Evolutionary conservation across 2,888 invertebrate species (phyloP).

Genomic region (Sarcophaga rosellei): DNA sequence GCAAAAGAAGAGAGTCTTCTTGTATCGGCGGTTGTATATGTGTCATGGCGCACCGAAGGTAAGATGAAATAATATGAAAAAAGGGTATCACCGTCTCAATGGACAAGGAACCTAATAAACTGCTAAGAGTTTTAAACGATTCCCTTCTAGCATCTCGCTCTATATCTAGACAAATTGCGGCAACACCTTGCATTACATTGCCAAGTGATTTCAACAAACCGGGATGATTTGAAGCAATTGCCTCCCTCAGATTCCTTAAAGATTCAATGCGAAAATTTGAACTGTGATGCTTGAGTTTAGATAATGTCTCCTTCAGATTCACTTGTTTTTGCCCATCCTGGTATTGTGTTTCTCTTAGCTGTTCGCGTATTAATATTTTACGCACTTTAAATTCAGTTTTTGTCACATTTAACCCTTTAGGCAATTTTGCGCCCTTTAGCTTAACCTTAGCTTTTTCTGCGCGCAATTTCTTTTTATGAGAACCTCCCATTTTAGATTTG

Average conservation of each 20-base stretch:
- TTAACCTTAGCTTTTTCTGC: slow-evolving; percentile 95
- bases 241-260: slow-evolving; percentile 76
- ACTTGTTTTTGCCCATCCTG: slow-evolving; percentile 70
- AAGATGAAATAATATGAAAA: slow-evolving; percentile 89
- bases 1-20: slow-evolving; percentile 90
- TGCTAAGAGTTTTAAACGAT: slow-evolving; percentile 82
- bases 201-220: slow-evolving; percentile 83
- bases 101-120: slow-evolving; percentile 73
- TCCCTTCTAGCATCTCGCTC: slow-evolving; percentile 84
- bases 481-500: slow-evolving; percentile 76
- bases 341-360: slow-evolving; percentile 79
- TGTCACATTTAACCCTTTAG: slow-evolving; percentile 94
- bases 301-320: slow-evolving; percentile 79
- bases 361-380: slow-evolving; percentile 91
- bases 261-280: slow-evolving; percentile 79
- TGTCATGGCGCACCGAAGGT: slow-evolving; percentile 94
- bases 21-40: slow-evolving; percentile 91
- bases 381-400: slow-evolving; percentile 94
- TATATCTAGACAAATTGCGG: slow-evolving; percentile 87
- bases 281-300: slow-evolving; percentile 82
- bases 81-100: slow-evolving; percentile 83
- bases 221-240: slow-evolving; percentile 81
- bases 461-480: slow-evolving; percentile 88
- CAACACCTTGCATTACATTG: slow-evolving; percentile 86
- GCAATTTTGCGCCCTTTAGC: slow-evolving; percentile 90